Conservation (phyloP, 2,797 vertebrate genomes). For the Danio aesculapii region DNA sequence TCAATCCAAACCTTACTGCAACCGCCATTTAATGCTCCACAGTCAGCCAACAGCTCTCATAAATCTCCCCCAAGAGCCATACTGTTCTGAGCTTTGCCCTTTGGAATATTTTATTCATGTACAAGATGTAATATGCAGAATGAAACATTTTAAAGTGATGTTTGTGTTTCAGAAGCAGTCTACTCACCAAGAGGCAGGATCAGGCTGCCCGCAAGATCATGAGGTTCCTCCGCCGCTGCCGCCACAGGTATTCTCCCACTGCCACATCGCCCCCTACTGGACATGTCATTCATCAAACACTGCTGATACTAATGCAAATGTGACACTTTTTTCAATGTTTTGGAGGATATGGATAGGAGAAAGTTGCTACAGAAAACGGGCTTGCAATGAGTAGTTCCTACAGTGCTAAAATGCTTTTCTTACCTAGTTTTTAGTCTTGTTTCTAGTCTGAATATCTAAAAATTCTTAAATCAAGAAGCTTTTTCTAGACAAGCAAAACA, state of each 20-base stretch:
- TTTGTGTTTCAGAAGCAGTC: slow-evolving; percentile 88
- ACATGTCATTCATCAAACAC: slow-evolving; percentile 15
- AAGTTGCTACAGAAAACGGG: too few species aligned
- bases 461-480: too few species aligned
- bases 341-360: neutral
- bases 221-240: slow-evolving; percentile 97
- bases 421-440: too few species aligned
- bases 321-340: neutral
- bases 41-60: slow-evolving; percentile 18
- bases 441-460: too few species aligned
- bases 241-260: slow-evolving; percentile 89
- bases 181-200: slow-evolving; percentile 98
- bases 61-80: slow-evolving; percentile 28
- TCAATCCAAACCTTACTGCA: slow-evolving; percentile 28
- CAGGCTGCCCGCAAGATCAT: slow-evolving; percentile 99
- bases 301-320: neutral
- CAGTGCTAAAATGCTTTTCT: too few species aligned
- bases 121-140: slow-evolving; percentile 34
- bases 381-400: too few species aligned
- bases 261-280: slow-evolving; percentile 39
- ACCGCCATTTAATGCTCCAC: slow-evolving; percentile 18
- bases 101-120: slow-evolving; percentile 18
- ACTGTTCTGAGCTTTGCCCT: slow-evolving; percentile 41
- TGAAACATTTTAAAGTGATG: slow-evolving; percentile 8
- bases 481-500: too few species aligned